These are phyloP conservation scores for Laticauda laticaudata DNA, from an alignment of 2,113 vertebrate species.

Conservation along the genomic window DNA sequence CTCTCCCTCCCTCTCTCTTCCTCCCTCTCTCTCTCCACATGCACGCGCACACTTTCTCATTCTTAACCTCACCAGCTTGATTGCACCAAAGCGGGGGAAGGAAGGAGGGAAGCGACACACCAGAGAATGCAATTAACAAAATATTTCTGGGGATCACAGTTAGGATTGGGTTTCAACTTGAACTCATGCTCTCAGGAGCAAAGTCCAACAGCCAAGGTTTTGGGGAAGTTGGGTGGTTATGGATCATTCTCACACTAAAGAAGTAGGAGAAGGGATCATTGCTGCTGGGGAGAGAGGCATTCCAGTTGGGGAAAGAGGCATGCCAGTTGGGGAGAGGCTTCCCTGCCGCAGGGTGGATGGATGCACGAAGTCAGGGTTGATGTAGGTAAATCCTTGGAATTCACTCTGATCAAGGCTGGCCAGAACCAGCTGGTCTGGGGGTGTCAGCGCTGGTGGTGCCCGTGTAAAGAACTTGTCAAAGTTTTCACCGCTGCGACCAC, in stretches of 20 bases:
- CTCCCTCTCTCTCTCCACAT: too few species aligned
- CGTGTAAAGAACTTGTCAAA: slow-evolving; percentile 91
- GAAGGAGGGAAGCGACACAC: slow-evolving; percentile 8
- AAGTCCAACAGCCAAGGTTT: slow-evolving; percentile 12
- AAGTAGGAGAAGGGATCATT: slow-evolving; percentile 23
- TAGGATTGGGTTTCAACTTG: not conserved
- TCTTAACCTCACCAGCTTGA: not conserved
- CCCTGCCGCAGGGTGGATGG: slow-evolving; percentile 44
- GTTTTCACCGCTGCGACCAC: slow-evolving; percentile 86
- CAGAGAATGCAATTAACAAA: slow-evolving; percentile 2
- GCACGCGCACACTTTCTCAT: not conserved
- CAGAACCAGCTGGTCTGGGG: slow-evolving; percentile 84
- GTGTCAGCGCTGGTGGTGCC: slow-evolving; percentile 81
- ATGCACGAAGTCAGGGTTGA: slow-evolving; percentile 79
- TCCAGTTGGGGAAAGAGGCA: slow-evolving; percentile 56
- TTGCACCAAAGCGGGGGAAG: not conserved
- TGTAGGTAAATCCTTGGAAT: slow-evolving; percentile 84
- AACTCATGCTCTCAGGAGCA: slow-evolving; percentile 15
- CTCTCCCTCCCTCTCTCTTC: too few species aligned
- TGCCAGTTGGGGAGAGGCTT: slow-evolving; percentile 51
- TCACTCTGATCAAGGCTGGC: slow-evolving; percentile 87
- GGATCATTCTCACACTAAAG: slow-evolving; percentile 8
- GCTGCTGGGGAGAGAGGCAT: slow-evolving; percentile 29
- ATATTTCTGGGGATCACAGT: not conserved
- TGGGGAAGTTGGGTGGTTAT: not conserved